Base-by-base conservation (phyloP, 35 echinoderm and acorn worm species). In the Heliocidaris tuberculata region DNA sequence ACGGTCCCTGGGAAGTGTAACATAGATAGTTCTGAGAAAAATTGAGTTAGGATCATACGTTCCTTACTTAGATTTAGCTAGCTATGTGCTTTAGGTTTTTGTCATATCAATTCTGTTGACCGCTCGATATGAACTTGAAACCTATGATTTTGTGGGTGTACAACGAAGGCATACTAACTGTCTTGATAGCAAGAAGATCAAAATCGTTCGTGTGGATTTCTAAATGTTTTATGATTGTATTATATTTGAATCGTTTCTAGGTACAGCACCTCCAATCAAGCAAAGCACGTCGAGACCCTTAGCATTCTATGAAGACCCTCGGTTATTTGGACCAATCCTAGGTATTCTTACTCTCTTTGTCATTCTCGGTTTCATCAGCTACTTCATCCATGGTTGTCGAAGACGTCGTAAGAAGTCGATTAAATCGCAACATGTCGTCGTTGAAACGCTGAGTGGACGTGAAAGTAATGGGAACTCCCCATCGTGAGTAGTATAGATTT, bases 261-360 rank as follows among this genome's bases (percentile, higher is more conserved):
- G 96, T 29, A 98, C 97, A 29, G 95, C 95, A 32, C 96, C 97
- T 15, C 95, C 97, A 11, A 88, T 95, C 42, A 21, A 88, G 19
- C 89, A 96, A 50, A 85, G 86, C 16, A 60, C 30, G 10, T 48
- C 86, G 13, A 95, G 95, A 90, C 88, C 56, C 5, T 92, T 98
- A 5, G 88, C 94, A 21, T 98, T 97, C 27, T 96, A 97, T 13
- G 96, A 97, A 54, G 94, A 97, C 19, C 97, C 97, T 2, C 93
- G 94, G 17, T 95, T 97, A 49, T 97, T 97, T n/a, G 94, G 94
- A 48, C 97, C 97, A 48, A 93, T 98, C 31, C 85, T 98, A 24
- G 95, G 90, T 2, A 86, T 93, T 3, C 88, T 98, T 86, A 98
- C 97, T 7, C 88, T 97, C 2, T 30, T 97, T 7, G 50, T 98